Percentiles rank a stretch among this genome's conserved stretches.
phyloP scores from a whole-genome alignment of 2,888 invertebrate genomes.

The Tromatobia lineatoria region DNA sequence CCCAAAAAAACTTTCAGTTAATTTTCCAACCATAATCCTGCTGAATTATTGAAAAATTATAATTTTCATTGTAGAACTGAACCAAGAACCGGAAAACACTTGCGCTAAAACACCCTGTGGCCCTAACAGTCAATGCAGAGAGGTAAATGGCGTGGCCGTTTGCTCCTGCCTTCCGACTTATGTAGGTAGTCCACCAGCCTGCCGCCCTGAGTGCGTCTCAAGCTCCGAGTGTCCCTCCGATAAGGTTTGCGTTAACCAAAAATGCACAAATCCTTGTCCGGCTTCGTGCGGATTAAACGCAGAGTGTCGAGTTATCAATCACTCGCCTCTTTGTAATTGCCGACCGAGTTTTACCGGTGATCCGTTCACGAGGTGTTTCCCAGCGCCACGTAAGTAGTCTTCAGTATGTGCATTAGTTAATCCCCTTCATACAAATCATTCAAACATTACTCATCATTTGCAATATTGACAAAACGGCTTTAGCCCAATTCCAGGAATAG shows the following conservation, averaged over 20 bases:
- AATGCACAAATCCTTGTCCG: conserved; percentile 90
- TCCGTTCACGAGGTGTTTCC: conserved; percentile 88
- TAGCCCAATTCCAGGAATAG: neutral
- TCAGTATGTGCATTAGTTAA: neutral
- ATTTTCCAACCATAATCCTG: neutral
- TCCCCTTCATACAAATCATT: neutral
- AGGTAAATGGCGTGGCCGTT: conserved; percentile 87
- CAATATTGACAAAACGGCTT: neutral
- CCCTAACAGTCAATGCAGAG: conserved; percentile 86
- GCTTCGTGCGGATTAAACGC: conserved; percentile 87
- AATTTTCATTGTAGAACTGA: conserved; percentile 78
- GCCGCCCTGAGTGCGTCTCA: conserved; percentile 92
- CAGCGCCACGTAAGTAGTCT: conserved; percentile 84
- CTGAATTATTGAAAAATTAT: conserved; percentile 18
- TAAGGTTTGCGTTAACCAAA: conserved; percentile 91
- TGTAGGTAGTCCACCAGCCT: conserved; percentile 91
- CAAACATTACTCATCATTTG: neutral
- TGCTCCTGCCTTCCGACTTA: conserved; percentile 92
- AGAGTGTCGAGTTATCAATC: conserved; percentile 87
- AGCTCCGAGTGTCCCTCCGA: conserved; percentile 90
- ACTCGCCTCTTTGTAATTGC: conserved; percentile 88
- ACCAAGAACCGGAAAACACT: conserved; percentile 71
- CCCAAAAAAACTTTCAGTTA: neutral
- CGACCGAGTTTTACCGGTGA: conserved; percentile 89
- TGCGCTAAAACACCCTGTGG: conserved; percentile 87